phyloP scores from a whole-genome alignment of 1,140 invertebrate species.

The Rhysida immarginata region DNA sequence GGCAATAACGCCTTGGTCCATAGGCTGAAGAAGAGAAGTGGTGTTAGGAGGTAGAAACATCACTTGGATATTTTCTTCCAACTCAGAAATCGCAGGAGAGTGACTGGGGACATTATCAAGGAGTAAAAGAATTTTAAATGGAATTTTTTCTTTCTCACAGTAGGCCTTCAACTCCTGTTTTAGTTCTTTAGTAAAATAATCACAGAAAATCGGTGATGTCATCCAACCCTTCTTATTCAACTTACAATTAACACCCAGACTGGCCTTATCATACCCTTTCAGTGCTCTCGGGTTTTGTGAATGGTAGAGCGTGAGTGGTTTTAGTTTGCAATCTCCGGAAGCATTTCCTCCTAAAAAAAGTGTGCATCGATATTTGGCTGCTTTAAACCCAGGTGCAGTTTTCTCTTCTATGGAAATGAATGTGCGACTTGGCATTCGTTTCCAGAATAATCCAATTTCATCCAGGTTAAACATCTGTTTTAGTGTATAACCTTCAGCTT shows the following conservation, averaged over 20 bases:
- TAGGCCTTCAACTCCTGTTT: background rate
- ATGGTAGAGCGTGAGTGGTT: slow-evolving; percentile 12
- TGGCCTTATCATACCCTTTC: slow-evolving; percentile 2
- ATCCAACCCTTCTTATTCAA: slow-evolving; percentile 5
- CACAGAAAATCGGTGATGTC: background rate
- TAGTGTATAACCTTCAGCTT: slow-evolving; percentile 24
- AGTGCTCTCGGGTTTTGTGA: slow-evolving; percentile 14
- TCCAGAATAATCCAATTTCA: slow-evolving; percentile 19
- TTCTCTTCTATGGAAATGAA: slow-evolving; percentile 14
- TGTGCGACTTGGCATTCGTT: slow-evolving; percentile 15
- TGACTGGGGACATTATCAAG: background rate
- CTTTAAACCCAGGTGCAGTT: slow-evolving; percentile 12
- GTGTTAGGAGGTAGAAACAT: slow-evolving; percentile 5
- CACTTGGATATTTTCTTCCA: slow-evolving; percentile 3
- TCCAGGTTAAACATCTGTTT: slow-evolving; percentile 19
- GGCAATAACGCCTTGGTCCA: background rate
- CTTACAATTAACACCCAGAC: background rate
- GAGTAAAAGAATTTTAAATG: no score
- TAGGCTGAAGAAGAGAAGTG: background rate
- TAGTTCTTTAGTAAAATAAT: background rate
- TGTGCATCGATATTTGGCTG: slow-evolving; percentile 13
- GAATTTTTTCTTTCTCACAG: background rate
- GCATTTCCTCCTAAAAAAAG: slow-evolving; percentile 13
- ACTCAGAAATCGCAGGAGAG: background rate
- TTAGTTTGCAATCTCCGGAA: slow-evolving; percentile 12